Conservation (phyloP, 2,888 invertebrate species). For the Nysson spinosus region DNA sequence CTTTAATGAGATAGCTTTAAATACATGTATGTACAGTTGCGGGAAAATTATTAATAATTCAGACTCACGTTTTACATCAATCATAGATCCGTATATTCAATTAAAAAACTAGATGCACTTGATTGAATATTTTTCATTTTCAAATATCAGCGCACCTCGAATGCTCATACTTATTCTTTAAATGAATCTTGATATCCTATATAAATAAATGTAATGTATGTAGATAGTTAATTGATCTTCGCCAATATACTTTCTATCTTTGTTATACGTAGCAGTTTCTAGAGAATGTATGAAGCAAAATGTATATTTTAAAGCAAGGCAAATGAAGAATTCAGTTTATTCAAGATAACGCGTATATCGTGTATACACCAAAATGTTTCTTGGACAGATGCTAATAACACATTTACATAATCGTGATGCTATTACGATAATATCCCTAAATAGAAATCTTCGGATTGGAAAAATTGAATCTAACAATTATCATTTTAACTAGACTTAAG, state of each 20-base stretch:
- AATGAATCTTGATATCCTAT: conserved; percentile 21
- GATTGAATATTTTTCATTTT: conserved; percentile 21
- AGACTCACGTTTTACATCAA: conserved; percentile 25
- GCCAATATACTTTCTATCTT: neutral
- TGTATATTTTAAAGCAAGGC: conserved; percentile 11
- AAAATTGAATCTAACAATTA: conserved; percentile 26
- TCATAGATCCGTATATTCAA: conserved; percentile 10
- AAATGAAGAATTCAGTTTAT: conserved; percentile 32
- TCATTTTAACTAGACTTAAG: conserved; percentile 28
- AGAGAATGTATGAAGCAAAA: conserved; percentile 11
- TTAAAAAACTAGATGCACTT: conserved; percentile 10
- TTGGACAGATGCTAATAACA: conserved; percentile 15
- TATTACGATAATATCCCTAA: conserved; percentile 13
- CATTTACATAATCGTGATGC: conserved; percentile 11
- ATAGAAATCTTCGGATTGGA: conserved; percentile 17
- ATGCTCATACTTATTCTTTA: conserved; percentile 11
- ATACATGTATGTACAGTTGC: conserved; percentile 54
- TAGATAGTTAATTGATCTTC: neutral
- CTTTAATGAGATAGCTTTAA: conserved; percentile 35
- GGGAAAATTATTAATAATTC: conserved; percentile 28
- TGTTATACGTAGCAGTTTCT: conserved; percentile 5
- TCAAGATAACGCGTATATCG: conserved; percentile 25
- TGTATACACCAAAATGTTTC: conserved; percentile 10
- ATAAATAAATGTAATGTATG: conserved; percentile 21
- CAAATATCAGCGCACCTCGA: conserved; percentile 12